A percentile compares a stretch with the other conserved stretches of the same genome.
Evolutionary conservation across 2,797 vertebrate species (phyloP).

Genomic region (Phoxinus dragarum): DNA sequence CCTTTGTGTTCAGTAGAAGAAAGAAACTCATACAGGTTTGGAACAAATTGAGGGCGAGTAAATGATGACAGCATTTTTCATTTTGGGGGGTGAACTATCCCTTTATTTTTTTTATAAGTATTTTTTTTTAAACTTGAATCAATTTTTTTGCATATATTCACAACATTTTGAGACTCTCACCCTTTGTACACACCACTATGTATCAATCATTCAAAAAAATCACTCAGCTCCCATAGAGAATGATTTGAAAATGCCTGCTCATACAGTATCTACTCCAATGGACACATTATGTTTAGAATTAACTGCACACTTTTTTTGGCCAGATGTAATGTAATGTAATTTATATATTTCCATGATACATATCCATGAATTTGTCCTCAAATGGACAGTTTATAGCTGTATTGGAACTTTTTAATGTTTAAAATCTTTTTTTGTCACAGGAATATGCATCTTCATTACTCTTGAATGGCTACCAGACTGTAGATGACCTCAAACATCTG

Average conservation of each 20-base stretch:
- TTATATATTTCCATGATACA: neutral
- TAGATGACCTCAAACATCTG: conserved; percentile 92
- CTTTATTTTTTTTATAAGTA: too few relatives aligned
- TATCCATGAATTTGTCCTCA: neutral
- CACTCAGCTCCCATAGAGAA: neutral
- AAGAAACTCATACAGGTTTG: too few relatives aligned
- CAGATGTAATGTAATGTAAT: neutral
- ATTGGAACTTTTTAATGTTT: neutral
- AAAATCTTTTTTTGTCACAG: conserved; percentile 67
- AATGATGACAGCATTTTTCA: too few relatives aligned
- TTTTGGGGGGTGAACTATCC: too few relatives aligned
- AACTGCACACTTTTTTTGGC: neutral
- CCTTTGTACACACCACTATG: neutral
- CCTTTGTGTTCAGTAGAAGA: too few relatives aligned
- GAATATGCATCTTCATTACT: conserved; percentile 90
- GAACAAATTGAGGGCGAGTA: too few relatives aligned
- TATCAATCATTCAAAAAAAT: too few relatives aligned
- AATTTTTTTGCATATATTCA: neutral
- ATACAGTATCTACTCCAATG: neutral
- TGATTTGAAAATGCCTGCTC: neutral
- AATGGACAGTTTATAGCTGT: neutral
- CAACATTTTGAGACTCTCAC: neutral
- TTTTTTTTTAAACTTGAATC: too few relatives aligned
- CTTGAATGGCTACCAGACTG: conserved; percentile 92
- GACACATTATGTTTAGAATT: neutral